These are phyloP conservation scores for Psittacula derbiana DNA, from an alignment of 2,797 vertebrate genomes.

Conservation along the genomic window DNA sequence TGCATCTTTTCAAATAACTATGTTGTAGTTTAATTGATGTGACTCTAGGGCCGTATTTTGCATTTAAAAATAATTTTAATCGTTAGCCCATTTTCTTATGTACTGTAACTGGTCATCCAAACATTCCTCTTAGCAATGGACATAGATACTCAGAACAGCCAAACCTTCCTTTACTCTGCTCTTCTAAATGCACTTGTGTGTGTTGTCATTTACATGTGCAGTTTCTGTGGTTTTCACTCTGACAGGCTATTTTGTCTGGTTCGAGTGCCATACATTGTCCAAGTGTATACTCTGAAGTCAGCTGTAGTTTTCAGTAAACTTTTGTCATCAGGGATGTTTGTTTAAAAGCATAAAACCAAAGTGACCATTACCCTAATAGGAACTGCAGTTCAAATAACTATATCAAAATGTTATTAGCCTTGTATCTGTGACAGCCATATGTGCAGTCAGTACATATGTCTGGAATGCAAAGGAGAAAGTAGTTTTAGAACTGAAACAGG, in stretches of 20 bases:
- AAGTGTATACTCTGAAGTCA: neutral
- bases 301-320: neutral
- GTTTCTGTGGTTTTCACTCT: neutral
- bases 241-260: neutral
- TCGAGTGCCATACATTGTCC: neutral
- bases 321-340: neutral
- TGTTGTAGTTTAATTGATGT: neutral
- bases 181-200: neutral
- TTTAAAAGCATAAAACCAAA: neutral
- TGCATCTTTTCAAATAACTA: neutral
- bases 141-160: neutral
- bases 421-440: neutral
- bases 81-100: neutral
- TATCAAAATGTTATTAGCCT: neutral
- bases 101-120: neutral
- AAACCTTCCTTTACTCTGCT: neutral
- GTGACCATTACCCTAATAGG: neutral
- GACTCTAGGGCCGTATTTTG: neutral
- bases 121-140: neutral
- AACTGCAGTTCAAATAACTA: neutral
- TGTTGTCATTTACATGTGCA: neutral
- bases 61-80: neutral
- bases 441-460: accelerated
- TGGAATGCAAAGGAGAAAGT: neutral
- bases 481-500: neutral